These are phyloP conservation scores for Phataginus tricuspis DNA, from an alignment of 2,797 vertebrate species.

Conservation along the genomic window DNA sequence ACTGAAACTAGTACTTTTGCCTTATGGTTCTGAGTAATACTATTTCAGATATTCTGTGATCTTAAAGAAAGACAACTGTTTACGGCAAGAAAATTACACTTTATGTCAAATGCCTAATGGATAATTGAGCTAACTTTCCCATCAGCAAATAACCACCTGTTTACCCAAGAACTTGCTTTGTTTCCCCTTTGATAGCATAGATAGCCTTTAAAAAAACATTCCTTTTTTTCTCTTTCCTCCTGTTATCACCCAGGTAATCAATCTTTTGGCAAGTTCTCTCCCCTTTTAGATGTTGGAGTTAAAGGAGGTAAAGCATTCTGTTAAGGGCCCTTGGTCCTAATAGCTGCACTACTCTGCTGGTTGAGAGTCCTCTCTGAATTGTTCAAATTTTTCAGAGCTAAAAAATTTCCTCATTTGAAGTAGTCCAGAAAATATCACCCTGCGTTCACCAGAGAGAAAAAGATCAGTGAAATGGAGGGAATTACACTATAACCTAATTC, in stretches of 20 bases:
- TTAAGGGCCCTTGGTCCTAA: slow-evolving; percentile 1
- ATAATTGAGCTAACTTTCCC: background rate
- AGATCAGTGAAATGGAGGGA: background rate
- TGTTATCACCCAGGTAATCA: background rate
- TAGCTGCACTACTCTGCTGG: background rate
- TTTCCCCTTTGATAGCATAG: background rate
- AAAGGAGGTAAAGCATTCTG: background rate
- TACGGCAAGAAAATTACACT: background rate
- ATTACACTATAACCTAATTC: background rate
- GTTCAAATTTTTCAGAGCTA: slow-evolving; percentile 49
- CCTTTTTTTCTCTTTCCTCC: background rate
- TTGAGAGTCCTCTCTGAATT: slow-evolving; percentile 25
- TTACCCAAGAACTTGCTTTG: background rate
- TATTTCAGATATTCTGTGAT: background rate
- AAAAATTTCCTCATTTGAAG: slow-evolving; percentile 38
- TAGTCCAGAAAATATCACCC: background rate
- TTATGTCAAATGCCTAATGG: background rate
- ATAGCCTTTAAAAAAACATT: background rate
- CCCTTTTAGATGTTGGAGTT: background rate
- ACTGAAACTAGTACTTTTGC: background rate
- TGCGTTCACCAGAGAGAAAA: background rate
- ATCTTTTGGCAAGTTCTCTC: background rate
- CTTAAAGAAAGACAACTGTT: background rate
- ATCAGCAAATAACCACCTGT: background rate
- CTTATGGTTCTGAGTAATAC: background rate